Conservation (phyloP, 92 coral and sea anemone species). For the Palythoa grandiflora region DNA sequence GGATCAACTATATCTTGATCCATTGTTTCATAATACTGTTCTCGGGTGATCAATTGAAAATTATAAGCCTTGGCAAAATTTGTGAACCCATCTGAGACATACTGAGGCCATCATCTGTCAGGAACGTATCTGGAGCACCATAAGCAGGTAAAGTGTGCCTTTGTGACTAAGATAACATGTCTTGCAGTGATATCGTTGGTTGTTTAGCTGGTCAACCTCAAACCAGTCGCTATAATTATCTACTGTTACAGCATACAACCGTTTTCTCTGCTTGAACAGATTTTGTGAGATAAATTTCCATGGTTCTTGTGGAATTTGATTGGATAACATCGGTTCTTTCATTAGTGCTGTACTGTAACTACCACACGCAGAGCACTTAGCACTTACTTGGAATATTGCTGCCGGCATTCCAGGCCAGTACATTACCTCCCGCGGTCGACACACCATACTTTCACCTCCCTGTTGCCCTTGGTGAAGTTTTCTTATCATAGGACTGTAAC, state of each 20-base stretch:
- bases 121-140: neutral
- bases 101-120: conserved; percentile 17
- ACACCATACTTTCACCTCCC: conserved; percentile 34
- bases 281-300: conserved; percentile 36
- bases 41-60: too few relatives aligned
- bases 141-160: conserved; percentile 25
- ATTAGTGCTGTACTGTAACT: conserved; percentile 13
- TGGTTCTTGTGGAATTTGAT: conserved; percentile 55
- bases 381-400: neutral
- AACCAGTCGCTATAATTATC: conserved; percentile 54
- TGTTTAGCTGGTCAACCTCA: conserved; percentile 28
- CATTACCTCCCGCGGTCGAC: conserved; percentile 20
- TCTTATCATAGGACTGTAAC: neutral
- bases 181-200: conserved; percentile 28
- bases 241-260: conserved; percentile 8
- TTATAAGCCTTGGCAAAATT: neutral
- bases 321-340: conserved; percentile 41
- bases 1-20: too few relatives aligned
- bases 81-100: neutral
- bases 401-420: neutral
- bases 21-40: too few relatives aligned
- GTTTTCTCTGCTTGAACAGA: conserved; percentile 39
- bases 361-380: neutral
- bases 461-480: conserved; percentile 31
- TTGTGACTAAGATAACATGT: conserved; percentile 48